Base-by-base conservation (phyloP, 1,140 invertebrate species). In the Tetraneura akinire region DNA sequence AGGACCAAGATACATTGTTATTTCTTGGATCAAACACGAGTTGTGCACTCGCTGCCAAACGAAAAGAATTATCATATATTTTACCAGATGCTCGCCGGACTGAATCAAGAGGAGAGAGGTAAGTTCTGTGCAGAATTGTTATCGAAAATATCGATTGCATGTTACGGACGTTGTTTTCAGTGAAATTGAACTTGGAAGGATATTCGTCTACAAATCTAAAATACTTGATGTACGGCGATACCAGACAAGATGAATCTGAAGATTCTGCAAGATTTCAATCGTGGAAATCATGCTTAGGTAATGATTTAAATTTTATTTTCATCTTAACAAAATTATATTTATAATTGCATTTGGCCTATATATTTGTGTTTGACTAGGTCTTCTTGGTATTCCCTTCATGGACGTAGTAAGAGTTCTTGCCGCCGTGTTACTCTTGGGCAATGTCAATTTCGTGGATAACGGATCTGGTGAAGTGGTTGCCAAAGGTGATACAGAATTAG, bases 61-160 rank as follows among this genome's bases (percentile, higher is more conserved):
- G 96, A 97, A 86, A 96, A 96, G 84, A 98, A 97, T 87, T 98
- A 97, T 85, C 96, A 98, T 85, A 97, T 98, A 84, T 98, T 98
- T 88, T 98, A 98, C 87, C 96, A 98, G 87, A 93, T 98, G 92
- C 87, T 98, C 32, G 95, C 95, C 18, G 96, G 96, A 5, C 88
- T 98, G 1, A 91, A 91, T 16, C 86, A 90, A 64, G 95, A 97
- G 82, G 96, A 97, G 86, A 89, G 95, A 88, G 88, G 91, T 91
- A 84, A 83, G 73, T 66, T 11, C 6, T 47, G 8, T 62, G 8
- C 3, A 37, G 3, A 37, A 37, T 37, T 37, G 3, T 37, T 4
- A 37, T 37, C 32, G 32, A 37, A 37, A 37, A 37, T 37, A 8
- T 3, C 8, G 8, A n/a, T 53, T n/a, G 3, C 9, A 37, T 80